Percentiles rank a stretch among this genome's conserved stretches.
Evolutionary conservation across 2,797 vertebrate species (phyloP).

Genomic region (Phoxinus dragarum): DNA sequence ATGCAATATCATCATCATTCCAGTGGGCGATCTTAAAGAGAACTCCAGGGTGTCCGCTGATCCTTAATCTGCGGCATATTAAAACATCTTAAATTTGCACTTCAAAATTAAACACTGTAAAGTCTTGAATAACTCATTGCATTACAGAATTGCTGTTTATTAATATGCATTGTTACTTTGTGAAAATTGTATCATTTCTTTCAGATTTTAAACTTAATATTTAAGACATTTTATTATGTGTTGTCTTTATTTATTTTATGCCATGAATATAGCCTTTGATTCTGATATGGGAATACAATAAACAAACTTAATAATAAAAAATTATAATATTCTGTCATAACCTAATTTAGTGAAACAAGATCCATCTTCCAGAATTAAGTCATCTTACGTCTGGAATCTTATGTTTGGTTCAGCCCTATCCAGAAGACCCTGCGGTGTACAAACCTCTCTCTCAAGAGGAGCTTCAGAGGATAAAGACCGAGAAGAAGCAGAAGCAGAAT

Average conservation of each 20-base stretch:
- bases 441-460: slow-evolving; percentile 92
- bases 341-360: not conserved
- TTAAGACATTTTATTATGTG: not conserved
- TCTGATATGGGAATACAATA: not conserved
- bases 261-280: not conserved
- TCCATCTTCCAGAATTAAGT: not conserved
- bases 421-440: slow-evolving; percentile 92
- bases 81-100: not conserved
- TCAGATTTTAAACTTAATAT: not conserved
- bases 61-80: not conserved
- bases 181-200: no score
- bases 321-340: not conserved
- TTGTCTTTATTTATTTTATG: not conserved
- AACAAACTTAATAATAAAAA: no score
- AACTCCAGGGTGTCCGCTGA: not conserved
- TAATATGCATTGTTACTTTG: not conserved
- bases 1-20: not conserved
- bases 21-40: not conserved
- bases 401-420: slow-evolving; percentile 82
- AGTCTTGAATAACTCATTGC: not conserved
- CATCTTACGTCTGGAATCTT: not conserved
- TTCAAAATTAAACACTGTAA: not conserved
- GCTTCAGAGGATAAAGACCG: slow-evolving; percentile 91
- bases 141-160: not conserved
- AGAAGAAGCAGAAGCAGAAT: slow-evolving; percentile 92